phyloP scores from a whole-genome alignment of 2,797 vertebrate species.

The Eulemur coronatus region DNA sequence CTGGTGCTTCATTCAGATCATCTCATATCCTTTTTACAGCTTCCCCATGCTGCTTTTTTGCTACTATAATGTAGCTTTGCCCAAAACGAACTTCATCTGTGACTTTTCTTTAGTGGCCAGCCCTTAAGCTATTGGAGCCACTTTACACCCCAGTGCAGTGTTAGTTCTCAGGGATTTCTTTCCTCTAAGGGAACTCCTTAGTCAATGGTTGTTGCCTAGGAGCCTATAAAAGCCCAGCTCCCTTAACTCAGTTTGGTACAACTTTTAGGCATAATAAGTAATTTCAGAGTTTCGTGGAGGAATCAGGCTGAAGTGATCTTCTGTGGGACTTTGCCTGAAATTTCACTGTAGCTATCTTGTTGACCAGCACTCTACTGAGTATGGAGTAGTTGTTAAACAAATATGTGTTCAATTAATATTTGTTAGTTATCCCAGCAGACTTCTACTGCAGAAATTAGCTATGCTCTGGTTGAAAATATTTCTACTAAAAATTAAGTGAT shows the following conservation, averaged over 20 bases:
- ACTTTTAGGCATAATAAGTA: background rate
- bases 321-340: background rate
- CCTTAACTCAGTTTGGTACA: background rate
- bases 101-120: background rate
- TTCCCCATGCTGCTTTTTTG: background rate
- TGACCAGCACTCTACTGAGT: background rate
- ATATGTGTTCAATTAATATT: background rate
- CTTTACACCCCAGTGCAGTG: background rate
- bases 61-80: background rate
- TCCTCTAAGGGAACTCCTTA: background rate
- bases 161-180: background rate
- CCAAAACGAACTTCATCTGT: background rate
- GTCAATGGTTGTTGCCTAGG: background rate
- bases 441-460: background rate
- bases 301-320: background rate
- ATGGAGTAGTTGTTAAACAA: background rate
- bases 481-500: background rate
- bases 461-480: background rate
- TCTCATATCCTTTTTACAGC: background rate
- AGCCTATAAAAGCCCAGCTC: background rate
- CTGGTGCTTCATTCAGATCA: background rate
- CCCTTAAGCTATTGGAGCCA: background rate
- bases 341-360: background rate
- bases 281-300: background rate
- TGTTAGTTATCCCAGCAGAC: background rate